Base-by-base conservation (phyloP, 92 coral and sea anemone species). In the Siderastrea siderea region DNA sequence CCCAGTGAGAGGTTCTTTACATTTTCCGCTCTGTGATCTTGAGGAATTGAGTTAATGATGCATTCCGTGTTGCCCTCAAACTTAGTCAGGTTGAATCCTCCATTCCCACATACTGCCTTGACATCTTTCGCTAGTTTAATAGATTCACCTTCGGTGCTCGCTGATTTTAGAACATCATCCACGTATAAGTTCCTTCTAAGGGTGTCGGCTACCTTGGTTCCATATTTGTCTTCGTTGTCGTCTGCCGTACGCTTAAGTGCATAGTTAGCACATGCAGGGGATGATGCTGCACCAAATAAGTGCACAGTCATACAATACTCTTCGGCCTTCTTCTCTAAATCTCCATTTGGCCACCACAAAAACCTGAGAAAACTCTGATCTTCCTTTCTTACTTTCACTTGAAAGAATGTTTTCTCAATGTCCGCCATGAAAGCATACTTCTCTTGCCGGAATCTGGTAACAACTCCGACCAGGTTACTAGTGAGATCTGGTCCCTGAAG, bases 21-120 rank as follows among this genome's bases (percentile, higher is more conserved):
- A 2, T 88, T 51, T 75, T 72, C 83, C 50, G 91, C 88, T 86
- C 91, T 75, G 64, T 81, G 49, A 70, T 82, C 80, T 77, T 68
- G 73, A 19, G 91, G 88, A 10, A 91, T 69, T 74, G 80, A 70
- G 12, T 60, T 46, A 43, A 87, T 57, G 3, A 81, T 75, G 43
- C 70, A 15, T 14, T 85, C 75, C 5, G 61, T 90, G 86, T 54
- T 90, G 88, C 3, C 79, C 43, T 82, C 84, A 46, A 91, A 91
- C 77, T 86, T 91, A n/a, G 87, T 80, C 7, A 91, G 75, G 83
- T 87, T 91, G 58, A 91, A 87, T n/a, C 94, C 94, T 16, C 88
- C 94, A 16, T 66, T 86, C 43, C 46, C 82, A 76, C 92, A 89
- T 50, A 89, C n/a, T 17, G 38, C 11, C 6, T 63, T 83, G 17